Base-by-base conservation (phyloP, 2,113 vertebrate genomes). In the Herpailurus yagouaroundi region DNA sequence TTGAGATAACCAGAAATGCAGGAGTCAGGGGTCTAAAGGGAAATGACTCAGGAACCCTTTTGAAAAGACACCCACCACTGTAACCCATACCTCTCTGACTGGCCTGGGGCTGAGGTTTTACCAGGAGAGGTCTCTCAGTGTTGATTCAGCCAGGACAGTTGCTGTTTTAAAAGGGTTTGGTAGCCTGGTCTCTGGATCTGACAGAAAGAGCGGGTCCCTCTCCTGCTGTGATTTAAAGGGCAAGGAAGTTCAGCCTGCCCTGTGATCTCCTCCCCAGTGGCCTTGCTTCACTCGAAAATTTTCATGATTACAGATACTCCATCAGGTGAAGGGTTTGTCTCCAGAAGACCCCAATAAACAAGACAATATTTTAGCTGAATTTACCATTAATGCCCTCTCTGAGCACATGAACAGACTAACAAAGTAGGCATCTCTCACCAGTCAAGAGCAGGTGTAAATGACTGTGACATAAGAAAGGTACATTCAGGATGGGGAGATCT, bases 1-100 rank as follows among this genome's bases (percentile, higher is more conserved):
- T 38, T 80, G 88, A 76, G 52, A 91, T 92, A 95, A 91, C 77
- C n/a, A 85, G 89, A 81, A 87, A 91, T 25, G 68, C 64, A 81
- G 27, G 63, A 94, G 50, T 88, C 87, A 81, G 57, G 63, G 29
- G 50, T 77, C 19, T 25, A 45, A 80, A 84, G 63, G 77, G 76
- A 90, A 91, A 90, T 85, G 90, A 95, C 89, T 90, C 80, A 91
- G 80, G 63, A 25, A 55, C 12, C 38, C 33, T 83, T 97, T 87
- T 76, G 87, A 48, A 80, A 69, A 77, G 52, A 76, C 71, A 90
- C 64, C 94, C 92, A 12, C 71, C n/a, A 80, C 76, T 31, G 10
- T 21, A 95, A 57, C 4, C 0, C 5, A 63, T 94, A 41, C 90
- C 64, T 81, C 84, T 82, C 76, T 84, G 71, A 79, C 55, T 66